These are phyloP conservation scores for Penelope pileata DNA, from an alignment of 2,113 vertebrate genomes.

Conservation along the genomic window DNA sequence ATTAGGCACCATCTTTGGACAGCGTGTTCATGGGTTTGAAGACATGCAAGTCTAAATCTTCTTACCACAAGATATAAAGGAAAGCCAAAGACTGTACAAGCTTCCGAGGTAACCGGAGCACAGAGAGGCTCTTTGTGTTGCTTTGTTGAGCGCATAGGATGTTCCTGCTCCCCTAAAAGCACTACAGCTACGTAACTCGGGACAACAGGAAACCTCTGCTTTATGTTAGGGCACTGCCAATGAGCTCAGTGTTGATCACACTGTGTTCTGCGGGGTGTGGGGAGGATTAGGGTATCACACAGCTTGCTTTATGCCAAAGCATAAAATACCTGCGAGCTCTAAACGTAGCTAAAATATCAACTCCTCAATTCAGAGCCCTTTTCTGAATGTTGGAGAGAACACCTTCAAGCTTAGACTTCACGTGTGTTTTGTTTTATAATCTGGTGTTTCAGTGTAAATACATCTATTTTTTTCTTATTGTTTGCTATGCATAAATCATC, in stretches of 20 bases:
- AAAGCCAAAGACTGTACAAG: neutral
- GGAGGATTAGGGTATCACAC: neutral
- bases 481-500: neutral
- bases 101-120: neutral
- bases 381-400: neutral
- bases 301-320: neutral
- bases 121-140: neutral
- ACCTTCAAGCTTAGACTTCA: neutral
- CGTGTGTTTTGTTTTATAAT: neutral
- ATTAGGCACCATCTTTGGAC: neutral
- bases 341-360: neutral
- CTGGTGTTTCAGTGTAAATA: neutral
- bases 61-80: neutral
- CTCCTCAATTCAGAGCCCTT: neutral
- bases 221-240: constrained; percentile 5
- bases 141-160: neutral
- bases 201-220: neutral
- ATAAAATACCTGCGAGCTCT: neutral
- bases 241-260: neutral
- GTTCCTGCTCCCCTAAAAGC: neutral
- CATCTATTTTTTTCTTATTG: neutral
- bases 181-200: neutral
- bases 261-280: neutral
- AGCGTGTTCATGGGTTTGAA: neutral
- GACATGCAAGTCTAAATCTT: neutral